Conservation (phyloP, 2,888 invertebrate species). For the Subacronicta megacephala region DNA sequence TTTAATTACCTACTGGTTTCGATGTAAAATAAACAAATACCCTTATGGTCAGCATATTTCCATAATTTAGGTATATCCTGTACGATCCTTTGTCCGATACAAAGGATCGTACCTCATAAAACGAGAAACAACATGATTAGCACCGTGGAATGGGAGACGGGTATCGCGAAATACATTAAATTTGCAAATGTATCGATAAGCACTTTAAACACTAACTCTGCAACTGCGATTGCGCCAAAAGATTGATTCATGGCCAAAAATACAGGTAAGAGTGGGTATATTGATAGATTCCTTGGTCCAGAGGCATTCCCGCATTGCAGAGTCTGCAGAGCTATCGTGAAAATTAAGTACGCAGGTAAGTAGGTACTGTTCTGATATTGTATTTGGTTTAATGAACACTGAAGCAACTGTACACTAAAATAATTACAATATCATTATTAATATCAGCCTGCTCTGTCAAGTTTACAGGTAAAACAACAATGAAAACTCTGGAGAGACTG, state of each 20-base stretch:
- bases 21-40: no score
- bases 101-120: no score
- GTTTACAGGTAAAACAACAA: background rate
- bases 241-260: conserved; percentile 12
- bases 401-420: no score
- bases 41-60: no score
- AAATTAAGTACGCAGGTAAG: background rate
- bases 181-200: background rate
- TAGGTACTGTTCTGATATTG: background rate
- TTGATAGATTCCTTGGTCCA: background rate
- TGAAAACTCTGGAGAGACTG: background rate
- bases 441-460: background rate
- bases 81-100: no score
- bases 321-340: background rate
- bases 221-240: conserved; percentile 10
- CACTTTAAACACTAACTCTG: conserved; percentile 3
- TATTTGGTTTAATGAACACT: no score
- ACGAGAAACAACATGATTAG: no score
- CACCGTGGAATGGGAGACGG: no score
- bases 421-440: background rate
- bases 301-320: background rate
- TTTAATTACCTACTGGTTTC: no score
- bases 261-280: no score
- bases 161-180: no score
- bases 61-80: no score